A percentile compares a stretch with the other conserved stretches of the same genome.
phyloP scores from a whole-genome alignment of 2,113 vertebrate species.

The Heteronetta atricapilla region DNA sequence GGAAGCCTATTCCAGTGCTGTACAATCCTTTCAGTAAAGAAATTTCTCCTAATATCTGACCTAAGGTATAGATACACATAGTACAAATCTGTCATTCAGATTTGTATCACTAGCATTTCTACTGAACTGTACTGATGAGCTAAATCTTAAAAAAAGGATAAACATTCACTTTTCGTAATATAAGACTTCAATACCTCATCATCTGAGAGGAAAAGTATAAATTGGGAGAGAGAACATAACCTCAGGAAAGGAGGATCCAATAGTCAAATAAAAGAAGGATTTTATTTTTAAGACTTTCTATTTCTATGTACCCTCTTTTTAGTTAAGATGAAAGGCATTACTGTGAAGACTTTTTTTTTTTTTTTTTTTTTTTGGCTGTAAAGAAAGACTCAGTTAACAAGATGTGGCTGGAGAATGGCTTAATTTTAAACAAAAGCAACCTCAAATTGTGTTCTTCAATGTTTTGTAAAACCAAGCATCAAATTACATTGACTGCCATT shows the following conservation, averaged over 20 bases:
- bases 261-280: background rate
- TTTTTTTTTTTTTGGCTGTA: background rate
- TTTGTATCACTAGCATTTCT: background rate
- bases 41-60: too few species aligned
- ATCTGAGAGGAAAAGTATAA: background rate
- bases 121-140: background rate
- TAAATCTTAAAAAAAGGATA: conserved; percentile 4
- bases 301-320: background rate
- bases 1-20: too few species aligned
- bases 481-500: background rate
- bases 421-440: background rate
- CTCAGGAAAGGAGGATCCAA: background rate
- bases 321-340: background rate
- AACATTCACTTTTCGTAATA: conserved; percentile 11
- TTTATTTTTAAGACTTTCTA: background rate
- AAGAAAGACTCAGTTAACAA: background rate
- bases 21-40: too few species aligned
- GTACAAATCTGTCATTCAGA: background rate
- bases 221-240: background rate
- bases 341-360: background rate
- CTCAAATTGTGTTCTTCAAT: background rate
- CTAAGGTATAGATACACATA: background rate
- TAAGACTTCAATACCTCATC: background rate
- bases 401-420: background rate
- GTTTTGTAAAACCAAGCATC: background rate